Evolutionary conservation across 2,888 invertebrate species (phyloP).

Genomic region (Euplexia lucipara): DNA sequence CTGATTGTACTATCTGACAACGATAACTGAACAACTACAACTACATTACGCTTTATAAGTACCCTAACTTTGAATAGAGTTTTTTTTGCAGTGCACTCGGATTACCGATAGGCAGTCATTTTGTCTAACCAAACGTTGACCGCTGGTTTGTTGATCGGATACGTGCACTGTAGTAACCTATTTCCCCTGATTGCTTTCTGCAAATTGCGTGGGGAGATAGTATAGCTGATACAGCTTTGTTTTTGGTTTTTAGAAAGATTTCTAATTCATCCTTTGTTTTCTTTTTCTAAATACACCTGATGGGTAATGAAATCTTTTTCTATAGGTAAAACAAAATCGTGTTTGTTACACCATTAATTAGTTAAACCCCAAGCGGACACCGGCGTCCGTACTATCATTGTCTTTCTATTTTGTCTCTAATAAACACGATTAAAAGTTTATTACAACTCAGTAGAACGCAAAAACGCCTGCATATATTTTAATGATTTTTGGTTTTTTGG

Average conservation of each 20-base stretch:
- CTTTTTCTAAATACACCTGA: too few relatives aligned
- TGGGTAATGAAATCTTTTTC: too few relatives aligned
- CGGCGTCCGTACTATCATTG: too few relatives aligned
- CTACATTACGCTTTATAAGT: slow-evolving; percentile 58
- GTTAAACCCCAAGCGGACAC: too few relatives aligned
- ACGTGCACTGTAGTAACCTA: slow-evolving; percentile 28
- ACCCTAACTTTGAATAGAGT: slow-evolving; percentile 2
- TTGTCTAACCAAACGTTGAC: slow-evolving; percentile 1
- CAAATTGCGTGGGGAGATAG: slow-evolving; percentile 34
- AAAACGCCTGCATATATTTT: too few relatives aligned
- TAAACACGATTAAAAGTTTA: too few relatives aligned
- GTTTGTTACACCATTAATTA: too few relatives aligned
- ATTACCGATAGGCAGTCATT: not conserved
- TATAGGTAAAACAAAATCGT: too few relatives aligned
- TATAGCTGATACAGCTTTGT: slow-evolving; percentile 13
- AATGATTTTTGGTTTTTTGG: too few relatives aligned
- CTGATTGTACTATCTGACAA: slow-evolving; percentile 79
- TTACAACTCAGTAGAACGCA: too few relatives aligned
- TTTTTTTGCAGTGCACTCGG: slow-evolving; percentile 11
- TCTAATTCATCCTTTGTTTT: too few relatives aligned
- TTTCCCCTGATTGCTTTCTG: slow-evolving; percentile 31
- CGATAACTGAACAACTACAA: slow-evolving; percentile 69
- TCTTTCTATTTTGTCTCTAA: too few relatives aligned
- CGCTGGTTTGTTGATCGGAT: slow-evolving; percentile 30
- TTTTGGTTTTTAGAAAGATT: not conserved